Conservation (phyloP, 2,113 vertebrate genomes). For the Phrynosoma blainvillii region DNA sequence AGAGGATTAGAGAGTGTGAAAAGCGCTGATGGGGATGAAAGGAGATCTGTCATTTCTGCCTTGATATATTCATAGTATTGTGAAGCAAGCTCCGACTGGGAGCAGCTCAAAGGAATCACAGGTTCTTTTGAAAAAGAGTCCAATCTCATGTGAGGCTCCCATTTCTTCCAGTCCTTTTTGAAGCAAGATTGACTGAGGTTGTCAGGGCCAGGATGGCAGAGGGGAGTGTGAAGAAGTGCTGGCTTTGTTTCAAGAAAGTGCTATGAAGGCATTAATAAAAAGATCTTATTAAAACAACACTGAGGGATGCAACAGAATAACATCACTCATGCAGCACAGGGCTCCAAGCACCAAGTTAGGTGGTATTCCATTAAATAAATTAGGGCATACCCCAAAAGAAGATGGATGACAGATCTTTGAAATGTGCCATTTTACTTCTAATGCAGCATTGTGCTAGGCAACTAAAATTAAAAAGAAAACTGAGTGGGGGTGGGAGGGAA, state of each 20-base stretch:
- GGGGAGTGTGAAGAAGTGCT: not conserved
- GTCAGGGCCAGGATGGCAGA: not conserved
- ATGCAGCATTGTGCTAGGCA: not conserved
- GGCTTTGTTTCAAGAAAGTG: slow-evolving; percentile 20
- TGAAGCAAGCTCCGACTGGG: not conserved
- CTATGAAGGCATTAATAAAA: not conserved
- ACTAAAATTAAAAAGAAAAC: not conserved
- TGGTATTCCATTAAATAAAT: not conserved
- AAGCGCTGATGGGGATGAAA: slow-evolving; percentile 16
- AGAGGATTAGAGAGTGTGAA: slow-evolving; percentile 31
- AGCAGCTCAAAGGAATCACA: slow-evolving; percentile 8
- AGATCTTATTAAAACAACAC: not conserved
- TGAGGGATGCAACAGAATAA: not conserved
- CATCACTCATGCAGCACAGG: not conserved
- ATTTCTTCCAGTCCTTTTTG: not conserved
- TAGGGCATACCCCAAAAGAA: not conserved
- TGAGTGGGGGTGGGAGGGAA: not conserved
- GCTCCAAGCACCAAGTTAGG: not conserved
- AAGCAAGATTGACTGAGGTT: not conserved
- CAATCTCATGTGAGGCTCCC: not conserved
- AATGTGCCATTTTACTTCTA: not conserved
- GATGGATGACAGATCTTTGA: not conserved
- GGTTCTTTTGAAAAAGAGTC: not conserved
- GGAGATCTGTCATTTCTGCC: not conserved
- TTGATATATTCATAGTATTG: slow-evolving; percentile 9